Conservation (phyloP, 2,113 vertebrate species). For the Urocynchramus pylzowi region DNA sequence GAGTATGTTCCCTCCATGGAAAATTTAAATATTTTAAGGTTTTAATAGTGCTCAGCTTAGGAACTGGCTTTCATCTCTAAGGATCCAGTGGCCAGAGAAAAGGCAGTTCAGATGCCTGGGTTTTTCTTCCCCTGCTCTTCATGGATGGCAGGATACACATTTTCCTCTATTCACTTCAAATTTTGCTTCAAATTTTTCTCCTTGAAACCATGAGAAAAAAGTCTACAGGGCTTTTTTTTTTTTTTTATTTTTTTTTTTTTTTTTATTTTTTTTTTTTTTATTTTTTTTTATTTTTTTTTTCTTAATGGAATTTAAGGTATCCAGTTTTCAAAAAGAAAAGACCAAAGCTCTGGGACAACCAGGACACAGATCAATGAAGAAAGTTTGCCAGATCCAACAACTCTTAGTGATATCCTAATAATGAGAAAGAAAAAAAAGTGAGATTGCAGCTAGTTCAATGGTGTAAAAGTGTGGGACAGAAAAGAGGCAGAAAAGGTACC, state of each 20-base stretch:
- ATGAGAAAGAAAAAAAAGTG: background rate
- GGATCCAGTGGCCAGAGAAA: background rate
- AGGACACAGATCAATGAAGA: background rate
- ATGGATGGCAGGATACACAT: background rate
- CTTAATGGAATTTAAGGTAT: background rate
- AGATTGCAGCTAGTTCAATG: background rate
- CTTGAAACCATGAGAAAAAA: background rate
- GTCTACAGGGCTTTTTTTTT: no score
- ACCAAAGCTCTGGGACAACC: background rate
- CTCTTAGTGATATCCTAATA: background rate
- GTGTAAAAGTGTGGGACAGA: background rate
- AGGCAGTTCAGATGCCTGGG: background rate
- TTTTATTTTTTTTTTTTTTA: no score
- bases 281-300: no score
- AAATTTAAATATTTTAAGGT: background rate
- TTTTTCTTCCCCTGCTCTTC: background rate
- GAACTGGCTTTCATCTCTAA: background rate
- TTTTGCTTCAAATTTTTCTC: background rate
- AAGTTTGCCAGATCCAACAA: background rate
- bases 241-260: no score
- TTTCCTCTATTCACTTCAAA: background rate
- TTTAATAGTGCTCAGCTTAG: background rate
- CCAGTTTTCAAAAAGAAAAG: background rate
- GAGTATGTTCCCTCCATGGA: background rate
- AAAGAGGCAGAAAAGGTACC: background rate